These are phyloP conservation scores for Hippoglossus stenolepis DNA, from an alignment of 2,113 vertebrate species.

Conservation along the genomic window DNA sequence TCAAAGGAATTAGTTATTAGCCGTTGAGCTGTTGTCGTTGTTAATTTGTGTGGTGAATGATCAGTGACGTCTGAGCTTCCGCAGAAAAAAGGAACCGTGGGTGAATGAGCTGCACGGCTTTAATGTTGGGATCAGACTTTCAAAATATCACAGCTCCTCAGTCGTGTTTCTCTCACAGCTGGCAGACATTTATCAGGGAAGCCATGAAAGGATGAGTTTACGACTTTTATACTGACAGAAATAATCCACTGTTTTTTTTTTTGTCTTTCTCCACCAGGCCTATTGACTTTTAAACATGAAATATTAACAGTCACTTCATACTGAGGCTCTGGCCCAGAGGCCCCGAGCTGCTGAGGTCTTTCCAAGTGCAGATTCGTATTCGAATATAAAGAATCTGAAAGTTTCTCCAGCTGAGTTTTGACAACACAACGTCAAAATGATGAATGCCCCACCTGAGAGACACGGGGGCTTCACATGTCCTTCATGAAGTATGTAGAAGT, in stretches of 20 bases:
- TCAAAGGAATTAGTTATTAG: conserved; percentile 21
- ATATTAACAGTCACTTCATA: neutral
- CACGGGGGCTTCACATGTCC: neutral
- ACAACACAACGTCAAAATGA: neutral
- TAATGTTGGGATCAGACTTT: conserved; percentile 1
- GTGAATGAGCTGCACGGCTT: conserved; percentile 12
- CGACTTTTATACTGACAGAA: neutral
- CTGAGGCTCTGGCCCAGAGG: neutral
- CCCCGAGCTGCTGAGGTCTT: neutral
- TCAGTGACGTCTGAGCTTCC: neutral
- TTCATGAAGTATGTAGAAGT: neutral
- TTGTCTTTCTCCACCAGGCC: neutral
- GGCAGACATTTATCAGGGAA: neutral
- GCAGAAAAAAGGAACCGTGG: conserved; percentile 1
- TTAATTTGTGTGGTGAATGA: conserved; percentile 8
- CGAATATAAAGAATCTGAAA: neutral
- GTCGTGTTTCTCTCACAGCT: neutral
- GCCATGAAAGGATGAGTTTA: neutral
- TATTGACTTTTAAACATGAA: neutral
- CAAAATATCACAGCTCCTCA: conserved; percentile 2
- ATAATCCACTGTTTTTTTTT: neutral
- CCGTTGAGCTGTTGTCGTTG: conserved; percentile 10
- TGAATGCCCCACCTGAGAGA: neutral
- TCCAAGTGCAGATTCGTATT: neutral
- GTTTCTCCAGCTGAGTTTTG: neutral